These are phyloP conservation scores for Troglohyphantes excavatus DNA, from an alignment of 2,888 invertebrate genomes.

Conservation along the genomic window DNA sequence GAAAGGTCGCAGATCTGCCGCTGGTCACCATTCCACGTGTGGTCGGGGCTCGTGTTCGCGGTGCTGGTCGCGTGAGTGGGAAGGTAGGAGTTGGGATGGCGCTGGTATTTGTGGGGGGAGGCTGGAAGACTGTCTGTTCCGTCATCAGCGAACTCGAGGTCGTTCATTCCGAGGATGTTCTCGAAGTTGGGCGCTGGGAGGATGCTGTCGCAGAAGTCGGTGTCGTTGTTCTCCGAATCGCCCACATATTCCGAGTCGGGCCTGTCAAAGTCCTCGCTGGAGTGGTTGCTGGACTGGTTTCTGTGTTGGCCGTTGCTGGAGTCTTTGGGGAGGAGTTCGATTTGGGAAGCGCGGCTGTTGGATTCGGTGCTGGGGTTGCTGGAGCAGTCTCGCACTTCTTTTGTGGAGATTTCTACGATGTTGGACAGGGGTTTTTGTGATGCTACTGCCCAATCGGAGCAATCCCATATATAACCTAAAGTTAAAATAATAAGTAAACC, in stretches of 20 bases:
- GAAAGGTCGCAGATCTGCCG: constrained; percentile 72
- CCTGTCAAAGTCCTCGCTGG: constrained; percentile 77
- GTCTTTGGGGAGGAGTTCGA: constrained; percentile 78
- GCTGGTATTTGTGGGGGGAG: constrained; percentile 86
- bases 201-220: constrained; percentile 85
- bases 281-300: constrained; percentile 47
- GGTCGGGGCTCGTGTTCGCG: constrained; percentile 72
- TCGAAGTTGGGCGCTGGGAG: constrained; percentile 83
- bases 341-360: constrained; percentile 83
- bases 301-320: not conserved
- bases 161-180: constrained; percentile 82
- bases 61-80: constrained; percentile 84
- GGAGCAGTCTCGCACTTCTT: constrained; percentile 94
- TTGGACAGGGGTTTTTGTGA: constrained; percentile 93
- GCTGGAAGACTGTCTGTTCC: constrained; percentile 80
- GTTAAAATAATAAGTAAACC: too few relatives aligned
- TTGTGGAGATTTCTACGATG: constrained; percentile 94
- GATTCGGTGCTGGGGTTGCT: constrained; percentile 92
- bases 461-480: constrained; percentile 97
- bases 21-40: constrained; percentile 63
- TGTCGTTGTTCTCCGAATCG: constrained; percentile 87
- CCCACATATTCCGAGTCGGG: constrained; percentile 85
- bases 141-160: constrained; percentile 81
- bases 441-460: constrained; percentile 93
- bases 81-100: constrained; percentile 92